Evolutionary conservation across 1,140 invertebrate species (phyloP).

Genomic region (Zaprionus tsacasi): DNA sequence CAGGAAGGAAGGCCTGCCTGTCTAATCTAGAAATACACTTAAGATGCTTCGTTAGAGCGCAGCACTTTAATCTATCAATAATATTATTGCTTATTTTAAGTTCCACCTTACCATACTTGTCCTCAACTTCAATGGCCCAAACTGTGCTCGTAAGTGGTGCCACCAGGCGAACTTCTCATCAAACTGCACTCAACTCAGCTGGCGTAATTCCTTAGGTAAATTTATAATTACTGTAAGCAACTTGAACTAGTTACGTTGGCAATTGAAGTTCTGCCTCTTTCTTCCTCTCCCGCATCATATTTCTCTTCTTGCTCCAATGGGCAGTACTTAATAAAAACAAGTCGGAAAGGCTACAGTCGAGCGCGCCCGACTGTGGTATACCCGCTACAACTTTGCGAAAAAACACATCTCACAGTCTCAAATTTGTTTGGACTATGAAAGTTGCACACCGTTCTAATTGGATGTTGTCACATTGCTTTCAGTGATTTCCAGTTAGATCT

Average conservation of each 20-base stretch:
- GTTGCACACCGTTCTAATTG: too few species aligned
- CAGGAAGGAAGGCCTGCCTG: background rate
- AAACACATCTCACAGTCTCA: too few species aligned
- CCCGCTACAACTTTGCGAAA: too few species aligned
- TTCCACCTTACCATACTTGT: slow-evolving; percentile 25
- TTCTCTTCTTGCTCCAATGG: slow-evolving; percentile 7
- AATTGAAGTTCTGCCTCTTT: slow-evolving; percentile 49
- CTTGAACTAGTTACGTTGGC: slow-evolving; percentile 73
- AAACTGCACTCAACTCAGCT: slow-evolving; percentile 47
- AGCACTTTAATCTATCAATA: slow-evolving; percentile 77
- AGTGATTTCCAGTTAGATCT: too few species aligned
- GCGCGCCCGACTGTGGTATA: too few species aligned
- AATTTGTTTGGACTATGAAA: too few species aligned
- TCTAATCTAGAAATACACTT: slow-evolving; percentile 6
- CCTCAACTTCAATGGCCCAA: slow-evolving; percentile 41
- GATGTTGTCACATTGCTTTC: too few species aligned
- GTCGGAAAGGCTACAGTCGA: too few species aligned
- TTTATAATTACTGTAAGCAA: slow-evolving; percentile 79
- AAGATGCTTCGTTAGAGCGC: slow-evolving; percentile 13
- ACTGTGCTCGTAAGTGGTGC: slow-evolving; percentile 36
- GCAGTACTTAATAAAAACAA: slow-evolving; percentile 26
- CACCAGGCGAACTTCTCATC: slow-evolving; percentile 34
- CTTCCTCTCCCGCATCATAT: background rate
- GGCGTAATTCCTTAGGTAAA: slow-evolving; percentile 75
- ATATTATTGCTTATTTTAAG: slow-evolving; percentile 66